Conservation (phyloP, 2,888 invertebrate genomes). For the Spatulosminthurus flaviceps region DNA sequence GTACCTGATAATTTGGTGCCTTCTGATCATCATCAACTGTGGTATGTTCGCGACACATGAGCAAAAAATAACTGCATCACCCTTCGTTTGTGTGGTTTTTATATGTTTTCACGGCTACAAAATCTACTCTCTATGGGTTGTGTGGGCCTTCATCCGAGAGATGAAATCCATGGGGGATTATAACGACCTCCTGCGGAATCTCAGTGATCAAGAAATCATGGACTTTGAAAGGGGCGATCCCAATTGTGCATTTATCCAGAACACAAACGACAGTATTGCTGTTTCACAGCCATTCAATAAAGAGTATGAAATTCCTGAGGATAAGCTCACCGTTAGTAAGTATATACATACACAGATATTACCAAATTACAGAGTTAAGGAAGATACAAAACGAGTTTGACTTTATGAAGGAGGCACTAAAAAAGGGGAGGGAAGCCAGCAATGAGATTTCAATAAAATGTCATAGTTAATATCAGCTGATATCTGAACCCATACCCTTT, state of each 20-base stretch:
- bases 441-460: too few relatives aligned
- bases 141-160: constrained; percentile 24
- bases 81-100: constrained; percentile 22
- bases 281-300: constrained; percentile 24
- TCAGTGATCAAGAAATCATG: constrained; percentile 28
- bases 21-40: background rate
- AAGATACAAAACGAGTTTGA: too few relatives aligned
- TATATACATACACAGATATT: too few relatives aligned
- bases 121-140: constrained; percentile 32
- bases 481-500: background rate
- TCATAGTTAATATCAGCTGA: too few relatives aligned
- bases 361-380: too few relatives aligned
- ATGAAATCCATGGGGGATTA: constrained; percentile 28
- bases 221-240: constrained; percentile 33
- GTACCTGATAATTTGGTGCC: background rate
- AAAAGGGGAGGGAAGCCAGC: too few relatives aligned
- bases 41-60: background rate
- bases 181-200: constrained; percentile 25
- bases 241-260: background rate
- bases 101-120: constrained; percentile 32
- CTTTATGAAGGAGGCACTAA: too few relatives aligned
- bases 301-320: constrained; percentile 18
- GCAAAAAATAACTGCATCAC: background rate
- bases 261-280: background rate
- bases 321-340: constrained; percentile 14